Evolutionary conservation across 1,140 invertebrate genomes (phyloP), one percentile per base, ranked within the genome.

Genomic region (Hycleus phaleratus): DNA sequence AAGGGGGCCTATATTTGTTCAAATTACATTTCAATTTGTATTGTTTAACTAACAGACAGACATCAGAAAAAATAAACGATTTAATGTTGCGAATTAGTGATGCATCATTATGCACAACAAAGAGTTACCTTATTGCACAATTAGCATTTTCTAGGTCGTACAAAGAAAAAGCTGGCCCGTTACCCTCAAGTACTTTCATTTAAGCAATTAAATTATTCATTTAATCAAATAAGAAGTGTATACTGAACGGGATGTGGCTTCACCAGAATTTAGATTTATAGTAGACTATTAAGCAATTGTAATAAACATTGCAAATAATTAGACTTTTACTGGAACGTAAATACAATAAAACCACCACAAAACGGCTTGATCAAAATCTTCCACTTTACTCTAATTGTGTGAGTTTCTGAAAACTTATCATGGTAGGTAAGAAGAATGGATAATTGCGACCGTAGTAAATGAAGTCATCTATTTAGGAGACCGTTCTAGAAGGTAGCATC

Each of bases 191-290:
- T 47, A 47, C 46, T 47, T 46, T 44, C 55, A 40, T 49, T 46
- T 57, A 50, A 49, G 55, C 55, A 57, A 57, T 57, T 57, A 57
- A 57, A 57, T 57, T 57, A 57, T 57, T 57, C 55, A 57, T 57
- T 57, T 57, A 57, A 57, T 57, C 45, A 57, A 57, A 57, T 45
- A 50, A 50, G 55, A 47, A 57, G 38, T 47, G 51, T 53, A 45
- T 53, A 42, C 42, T 38, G 53, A 39, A 26, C 49, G 44, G 51
- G 51, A 53, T 53, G 51, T 53, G 51, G 51, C 39, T 44, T 44
- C 51, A 53, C 51, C 51, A 42, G 51, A 53, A 53, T 45, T 45
- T 45, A 42, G 51, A 53, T 53, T 53, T 53, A 53, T 53, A 32
- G 51, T 7, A 32, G 51, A 45, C 51, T 53, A 53, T 53, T 53